These are phyloP conservation scores for Amia ocellicauda DNA, from an alignment of 2,113 vertebrate genomes.

Conservation along the genomic window DNA sequence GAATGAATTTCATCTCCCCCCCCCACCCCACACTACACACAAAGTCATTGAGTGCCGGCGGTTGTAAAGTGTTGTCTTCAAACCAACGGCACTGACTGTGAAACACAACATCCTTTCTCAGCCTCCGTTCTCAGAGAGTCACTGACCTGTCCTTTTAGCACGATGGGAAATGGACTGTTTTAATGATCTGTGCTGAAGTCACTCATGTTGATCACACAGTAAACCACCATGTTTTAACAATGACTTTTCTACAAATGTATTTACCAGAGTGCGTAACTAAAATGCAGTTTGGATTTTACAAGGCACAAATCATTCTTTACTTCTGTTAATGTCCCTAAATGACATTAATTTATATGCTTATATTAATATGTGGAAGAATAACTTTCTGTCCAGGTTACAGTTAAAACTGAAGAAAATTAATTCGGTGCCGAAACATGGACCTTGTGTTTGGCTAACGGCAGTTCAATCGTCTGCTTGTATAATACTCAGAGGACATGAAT, in stretches of 20 bases:
- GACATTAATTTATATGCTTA: too few relatives aligned
- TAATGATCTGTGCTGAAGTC: constrained; percentile 10
- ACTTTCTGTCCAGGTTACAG: too few relatives aligned
- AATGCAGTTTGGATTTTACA: neutral
- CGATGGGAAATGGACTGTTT: constrained; percentile 14
- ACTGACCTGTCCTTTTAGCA: constrained; percentile 8
- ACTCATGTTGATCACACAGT: too few relatives aligned
- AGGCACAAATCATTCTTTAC: neutral
- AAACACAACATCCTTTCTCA: constrained; percentile 4
- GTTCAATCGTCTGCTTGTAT: too few relatives aligned
- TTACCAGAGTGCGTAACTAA: neutral
- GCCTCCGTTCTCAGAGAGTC: neutral
- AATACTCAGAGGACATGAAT: too few relatives aligned
- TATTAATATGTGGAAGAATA: too few relatives aligned
- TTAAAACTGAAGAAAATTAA: too few relatives aligned
- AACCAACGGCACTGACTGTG: constrained; percentile 2
- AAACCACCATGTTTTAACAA: neutral
- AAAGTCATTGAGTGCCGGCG: neutral
- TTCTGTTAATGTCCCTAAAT: neutral
- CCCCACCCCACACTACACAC: neutral
- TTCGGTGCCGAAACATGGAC: too few relatives aligned
- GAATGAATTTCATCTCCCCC: constrained; percentile 1
- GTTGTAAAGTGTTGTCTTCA: constrained; percentile 1
- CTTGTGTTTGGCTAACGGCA: too few relatives aligned
- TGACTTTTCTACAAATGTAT: neutral